Conservation (phyloP, 1,140 invertebrate genomes). For the Orchesella cincta region DNA sequence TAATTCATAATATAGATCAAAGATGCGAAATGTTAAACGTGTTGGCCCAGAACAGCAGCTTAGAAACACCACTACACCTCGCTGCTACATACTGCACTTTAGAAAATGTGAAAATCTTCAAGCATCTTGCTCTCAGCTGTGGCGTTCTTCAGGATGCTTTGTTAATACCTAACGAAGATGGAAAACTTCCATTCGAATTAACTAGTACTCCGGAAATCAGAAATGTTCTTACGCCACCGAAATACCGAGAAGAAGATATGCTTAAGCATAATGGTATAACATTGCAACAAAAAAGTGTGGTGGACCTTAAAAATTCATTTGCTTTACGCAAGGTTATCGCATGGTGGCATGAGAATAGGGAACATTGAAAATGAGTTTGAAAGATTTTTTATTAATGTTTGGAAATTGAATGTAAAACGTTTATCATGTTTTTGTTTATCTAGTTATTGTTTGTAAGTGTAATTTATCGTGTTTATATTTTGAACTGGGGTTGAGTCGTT, state of each 20-base stretch:
- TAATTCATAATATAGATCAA: no score
- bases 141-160: neutral
- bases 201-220: neutral
- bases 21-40: neutral
- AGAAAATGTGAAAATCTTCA: neutral
- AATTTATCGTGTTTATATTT: neutral
- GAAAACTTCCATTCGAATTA: neutral
- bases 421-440: neutral
- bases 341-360: neutral
- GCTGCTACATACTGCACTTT: neutral
- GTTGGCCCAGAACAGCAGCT: neutral
- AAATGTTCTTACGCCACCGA: neutral
- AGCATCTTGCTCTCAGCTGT: neutral
- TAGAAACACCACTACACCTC: slow-evolving; percentile 7
- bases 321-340: neutral
- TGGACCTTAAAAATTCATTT: neutral
- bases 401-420: no score
- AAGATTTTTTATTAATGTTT: no score
- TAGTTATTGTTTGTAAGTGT: neutral
- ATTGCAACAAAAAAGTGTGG: neutral
- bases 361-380: no score
- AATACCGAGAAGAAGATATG: neutral
- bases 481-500: no score
- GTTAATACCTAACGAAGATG: neutral
- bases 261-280: neutral